phyloP scores from a whole-genome alignment of 2,797 vertebrate species.

The Pelodytes ibericus region DNA sequence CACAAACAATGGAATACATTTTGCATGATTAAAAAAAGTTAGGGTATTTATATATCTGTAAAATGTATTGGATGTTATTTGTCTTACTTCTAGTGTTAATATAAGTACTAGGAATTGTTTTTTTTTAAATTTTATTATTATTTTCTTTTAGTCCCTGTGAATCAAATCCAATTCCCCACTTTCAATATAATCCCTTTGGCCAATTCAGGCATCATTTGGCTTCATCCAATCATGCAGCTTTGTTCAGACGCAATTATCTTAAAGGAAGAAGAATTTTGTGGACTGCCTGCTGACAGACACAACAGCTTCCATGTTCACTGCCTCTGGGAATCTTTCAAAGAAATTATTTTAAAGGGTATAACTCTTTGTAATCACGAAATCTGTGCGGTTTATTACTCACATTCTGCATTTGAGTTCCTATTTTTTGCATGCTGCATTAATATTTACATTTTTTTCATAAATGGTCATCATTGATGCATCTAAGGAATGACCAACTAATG shows the following conservation, averaged over 20 bases:
- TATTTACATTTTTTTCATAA: neutral
- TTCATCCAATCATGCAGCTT: conserved; percentile 37
- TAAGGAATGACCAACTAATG: too few relatives aligned
- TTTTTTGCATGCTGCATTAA: neutral
- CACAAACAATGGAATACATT: neutral
- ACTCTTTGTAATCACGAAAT: conserved; percentile 17
- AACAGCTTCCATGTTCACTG: conserved; percentile 38
- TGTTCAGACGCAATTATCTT: conserved; percentile 47
- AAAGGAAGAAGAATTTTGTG: conserved; percentile 24
- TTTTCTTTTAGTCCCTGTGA: neutral
- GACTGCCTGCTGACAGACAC: conserved; percentile 51
- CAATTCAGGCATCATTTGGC: conserved; percentile 31
- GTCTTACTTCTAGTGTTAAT: too few relatives aligned
- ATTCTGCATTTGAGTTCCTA: too few relatives aligned
- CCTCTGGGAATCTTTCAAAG: conserved; percentile 58
- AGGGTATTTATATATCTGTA: neutral
- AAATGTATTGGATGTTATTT: neutral
- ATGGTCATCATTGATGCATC: too few relatives aligned
- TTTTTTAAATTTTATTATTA: too few relatives aligned
- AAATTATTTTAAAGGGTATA: conserved; percentile 59
- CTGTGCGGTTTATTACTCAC: conserved; percentile 48
- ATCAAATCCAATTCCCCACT: neutral
- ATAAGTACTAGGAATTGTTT: too few relatives aligned
- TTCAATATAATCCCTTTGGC: conserved; percentile 19
- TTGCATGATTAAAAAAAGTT: neutral